Conservation (phyloP, 2,113 vertebrate genomes). For the Chaenocephalus aceratus region DNA sequence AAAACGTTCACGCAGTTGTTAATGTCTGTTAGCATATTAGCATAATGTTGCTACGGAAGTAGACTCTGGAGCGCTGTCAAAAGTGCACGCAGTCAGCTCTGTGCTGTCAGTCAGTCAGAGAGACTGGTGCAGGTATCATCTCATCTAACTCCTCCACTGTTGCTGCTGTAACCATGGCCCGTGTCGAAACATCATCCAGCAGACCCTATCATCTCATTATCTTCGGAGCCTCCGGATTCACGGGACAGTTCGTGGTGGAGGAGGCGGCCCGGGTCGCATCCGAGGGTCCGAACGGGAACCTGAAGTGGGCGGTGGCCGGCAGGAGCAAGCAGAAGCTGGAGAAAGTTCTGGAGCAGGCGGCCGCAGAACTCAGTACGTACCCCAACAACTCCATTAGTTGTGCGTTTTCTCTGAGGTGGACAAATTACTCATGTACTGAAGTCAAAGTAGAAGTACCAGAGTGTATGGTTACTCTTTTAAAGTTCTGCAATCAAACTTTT, state of each 20-base stretch:
- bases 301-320: constrained; percentile 93
- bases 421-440: too few relatives aligned
- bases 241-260: constrained; percentile 93
- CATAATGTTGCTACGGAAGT: constrained; percentile 65
- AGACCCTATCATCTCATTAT: constrained; percentile 89
- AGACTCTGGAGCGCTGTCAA: constrained; percentile 22
- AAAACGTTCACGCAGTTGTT: background rate
- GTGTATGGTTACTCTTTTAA: too few relatives aligned
- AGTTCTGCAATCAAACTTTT: too few relatives aligned
- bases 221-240: constrained; percentile 95
- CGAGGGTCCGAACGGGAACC: constrained; percentile 77
- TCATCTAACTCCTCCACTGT: background rate
- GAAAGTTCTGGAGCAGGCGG: constrained; percentile 87
- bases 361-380: constrained; percentile 85
- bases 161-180: constrained; percentile 65
- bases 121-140: background rate
- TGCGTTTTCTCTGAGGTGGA: background rate
- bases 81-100: constrained; percentile 1
- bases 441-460: too few relatives aligned
- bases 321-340: constrained; percentile 89
- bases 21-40: constrained; percentile 27
- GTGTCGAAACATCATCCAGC: constrained; percentile 66
- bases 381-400: background rate
- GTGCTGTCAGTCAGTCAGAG: constrained; percentile 1
- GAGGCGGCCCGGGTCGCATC: constrained; percentile 88